Conservation (phyloP, 2,113 vertebrate species). For the Melozone crissalis region DNA sequence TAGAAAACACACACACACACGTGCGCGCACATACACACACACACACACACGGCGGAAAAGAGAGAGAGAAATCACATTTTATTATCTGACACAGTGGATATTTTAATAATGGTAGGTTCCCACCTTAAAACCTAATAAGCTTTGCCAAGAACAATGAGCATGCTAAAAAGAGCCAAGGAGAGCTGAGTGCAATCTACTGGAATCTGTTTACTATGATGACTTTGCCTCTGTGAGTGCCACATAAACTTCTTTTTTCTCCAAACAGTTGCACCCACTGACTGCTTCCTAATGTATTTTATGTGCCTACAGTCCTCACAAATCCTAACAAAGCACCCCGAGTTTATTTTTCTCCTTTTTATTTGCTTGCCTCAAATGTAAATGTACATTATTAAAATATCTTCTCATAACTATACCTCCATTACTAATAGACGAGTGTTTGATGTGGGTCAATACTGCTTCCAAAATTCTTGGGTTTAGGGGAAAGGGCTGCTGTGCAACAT, state of each 20-base stretch:
- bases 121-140: constrained; percentile 63
- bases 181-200: neutral
- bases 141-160: constrained; percentile 33
- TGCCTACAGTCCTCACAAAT: neutral
- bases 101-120: constrained; percentile 73
- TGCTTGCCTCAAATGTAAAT: constrained; percentile 47
- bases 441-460: constrained; percentile 43
- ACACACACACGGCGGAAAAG: neutral
- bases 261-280: neutral
- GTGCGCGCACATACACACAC: neutral
- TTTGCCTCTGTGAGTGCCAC: neutral
- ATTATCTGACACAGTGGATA: constrained; percentile 80
- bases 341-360: constrained; percentile 40
- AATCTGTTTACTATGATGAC: neutral
- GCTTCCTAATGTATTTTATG: neutral
- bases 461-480: constrained; percentile 51
- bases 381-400: constrained; percentile 41
- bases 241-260: neutral
- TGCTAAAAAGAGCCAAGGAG: neutral
- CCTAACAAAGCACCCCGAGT: neutral
- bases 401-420: constrained; percentile 46
- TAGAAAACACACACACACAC: constrained; percentile 74
- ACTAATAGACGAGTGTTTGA: constrained; percentile 43
- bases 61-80: constrained; percentile 73
- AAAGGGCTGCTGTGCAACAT: constrained; percentile 59